phyloP scores from a whole-genome alignment of 2,797 vertebrate genomes.

The Enteromius fasciolatus region DNA sequence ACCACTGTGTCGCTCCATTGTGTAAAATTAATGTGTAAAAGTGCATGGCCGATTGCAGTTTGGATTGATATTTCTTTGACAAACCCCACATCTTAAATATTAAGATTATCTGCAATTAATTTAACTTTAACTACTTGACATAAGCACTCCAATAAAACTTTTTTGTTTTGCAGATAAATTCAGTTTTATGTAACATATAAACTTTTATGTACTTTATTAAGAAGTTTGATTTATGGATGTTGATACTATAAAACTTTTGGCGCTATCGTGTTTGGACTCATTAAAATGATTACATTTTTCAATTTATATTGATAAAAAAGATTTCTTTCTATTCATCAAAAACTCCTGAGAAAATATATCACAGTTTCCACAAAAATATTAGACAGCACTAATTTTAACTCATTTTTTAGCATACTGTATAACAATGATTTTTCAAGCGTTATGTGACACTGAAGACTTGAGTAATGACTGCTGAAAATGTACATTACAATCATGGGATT shows the following conservation, averaged over 20 bases:
- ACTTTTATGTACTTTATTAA: background rate
- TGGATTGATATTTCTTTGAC: constrained; percentile 11
- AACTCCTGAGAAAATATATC: background rate
- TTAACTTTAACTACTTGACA: background rate
- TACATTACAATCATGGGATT: background rate
- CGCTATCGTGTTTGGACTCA: background rate
- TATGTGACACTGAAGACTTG: background rate
- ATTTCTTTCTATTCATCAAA: background rate
- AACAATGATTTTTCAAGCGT: background rate
- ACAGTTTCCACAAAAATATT: background rate
- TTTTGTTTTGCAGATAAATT: background rate
- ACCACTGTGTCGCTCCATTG: background rate
- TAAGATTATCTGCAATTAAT: background rate
- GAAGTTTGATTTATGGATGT: background rate
- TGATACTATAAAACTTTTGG: background rate
- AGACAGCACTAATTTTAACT: background rate
- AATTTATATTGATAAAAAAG: background rate
- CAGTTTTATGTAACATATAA: background rate
- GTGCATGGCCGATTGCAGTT: background rate
- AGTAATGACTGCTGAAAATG: background rate
- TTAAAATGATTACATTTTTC: background rate
- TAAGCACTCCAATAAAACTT: background rate
- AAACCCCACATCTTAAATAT: background rate
- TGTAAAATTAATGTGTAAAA: constrained; percentile 12
- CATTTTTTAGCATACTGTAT: background rate